A percentile compares a stretch with the other conserved stretches of the same genome.
Evolutionary conservation across 2,888 invertebrate species (phyloP).

Genomic region (Caenorhabditis zanzibari): DNA sequence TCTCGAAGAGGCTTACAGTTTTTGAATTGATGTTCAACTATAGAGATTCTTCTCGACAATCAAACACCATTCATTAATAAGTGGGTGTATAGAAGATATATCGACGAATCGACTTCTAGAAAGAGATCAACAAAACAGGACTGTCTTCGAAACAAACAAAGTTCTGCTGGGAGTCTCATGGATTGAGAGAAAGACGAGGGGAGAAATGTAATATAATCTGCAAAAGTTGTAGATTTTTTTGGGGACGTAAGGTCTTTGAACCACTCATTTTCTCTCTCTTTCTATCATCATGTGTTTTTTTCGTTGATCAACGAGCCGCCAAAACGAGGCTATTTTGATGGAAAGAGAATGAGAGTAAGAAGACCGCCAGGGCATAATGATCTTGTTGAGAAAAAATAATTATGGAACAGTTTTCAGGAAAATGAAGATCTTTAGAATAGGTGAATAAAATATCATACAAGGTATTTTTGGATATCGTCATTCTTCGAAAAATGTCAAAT

Average conservation of each 20-base stretch:
- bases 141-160: slow-evolving; percentile 28
- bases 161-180: background rate
- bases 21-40: background rate
- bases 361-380: background rate
- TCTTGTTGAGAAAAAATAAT: background rate
- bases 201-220: slow-evolving; percentile 46
- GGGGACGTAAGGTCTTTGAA: slow-evolving; percentile 48
- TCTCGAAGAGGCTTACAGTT: background rate
- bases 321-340: slow-evolving; percentile 56
- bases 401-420: slow-evolving; percentile 12
- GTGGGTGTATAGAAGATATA: background rate
- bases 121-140: slow-evolving; percentile 23
- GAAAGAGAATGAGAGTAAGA: slow-evolving; percentile 5
- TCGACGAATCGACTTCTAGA: background rate
- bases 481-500: slow-evolving; percentile 9
- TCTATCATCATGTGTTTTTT: slow-evolving; percentile 43
- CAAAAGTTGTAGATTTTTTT: slow-evolving; percentile 36
- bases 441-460: background rate
- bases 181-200: background rate
- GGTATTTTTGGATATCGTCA: slow-evolving; percentile 5
- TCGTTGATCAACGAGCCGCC: slow-evolving; percentile 52
- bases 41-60: slow-evolving; percentile 15
- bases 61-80: slow-evolving; percentile 28
- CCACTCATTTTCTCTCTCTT: slow-evolving; percentile 24
- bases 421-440: background rate